Evolutionary conservation across 2,113 vertebrate species (phyloP), one percentile per base, ranked within the genome.

Genomic region (Platichthys flesus): DNA sequence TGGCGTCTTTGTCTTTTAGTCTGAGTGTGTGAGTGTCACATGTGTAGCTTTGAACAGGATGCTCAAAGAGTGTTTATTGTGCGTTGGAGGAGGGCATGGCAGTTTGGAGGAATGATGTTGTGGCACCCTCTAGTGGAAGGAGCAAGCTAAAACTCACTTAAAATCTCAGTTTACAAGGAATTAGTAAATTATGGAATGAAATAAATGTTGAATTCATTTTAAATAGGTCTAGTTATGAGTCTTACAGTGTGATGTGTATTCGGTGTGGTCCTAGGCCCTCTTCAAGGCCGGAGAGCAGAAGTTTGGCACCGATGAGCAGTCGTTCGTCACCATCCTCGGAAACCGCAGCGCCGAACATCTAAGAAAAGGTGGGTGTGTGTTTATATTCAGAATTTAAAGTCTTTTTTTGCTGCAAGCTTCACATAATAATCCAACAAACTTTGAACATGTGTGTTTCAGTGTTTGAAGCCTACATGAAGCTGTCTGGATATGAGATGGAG

Each of bases 241-340:
- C 31, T 31, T 7, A 31, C 31, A 47, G 45, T 47, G 5, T 74
- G 24, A 64, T 20, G 9, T 61, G 3, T 9, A 56, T 0, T 75
- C 18, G 40, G 26, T 82, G 9, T 80, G 42, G 1, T 35, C 55
- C 4, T 83, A 99, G 98, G 90, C 86, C 49, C 93, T 99, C 78
- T 98, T 99, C 87, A 94, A 95, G 76, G 98, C 98, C 9, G 97
- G 98, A 47, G 98, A 99, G 81, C 60, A 97, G 82, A 98, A 98
- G 74, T 99, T 91, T 91, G 97, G 97, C 57, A 99, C 97, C 0
- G 97, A 99, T 74, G 98, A 99, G 85, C 96, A 97, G 12, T 89
- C 95, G 35, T 99, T 99, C 61, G 95, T 99, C 88, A 98, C 96
- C 76, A 96, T 99, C 84, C 83, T 99, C 76, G 97, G 98, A 47